Percentiles rank a stretch among this genome's conserved stretches.
These are phyloP conservation scores for Strigamia maritima DNA, from an alignment of 2,888 invertebrate species.

Conservation along the genomic window DNA sequence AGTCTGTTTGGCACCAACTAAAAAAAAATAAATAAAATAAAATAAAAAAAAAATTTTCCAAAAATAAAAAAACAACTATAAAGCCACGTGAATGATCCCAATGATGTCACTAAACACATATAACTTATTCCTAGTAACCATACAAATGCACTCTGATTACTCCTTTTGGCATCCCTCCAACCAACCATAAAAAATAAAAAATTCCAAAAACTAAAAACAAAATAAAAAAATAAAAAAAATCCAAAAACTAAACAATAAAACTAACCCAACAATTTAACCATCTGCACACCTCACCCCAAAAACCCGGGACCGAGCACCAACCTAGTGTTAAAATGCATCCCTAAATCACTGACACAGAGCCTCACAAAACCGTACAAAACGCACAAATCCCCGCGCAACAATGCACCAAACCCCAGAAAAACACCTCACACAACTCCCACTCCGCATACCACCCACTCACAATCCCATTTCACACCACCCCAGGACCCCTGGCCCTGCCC, in stretches of 20 bases:
- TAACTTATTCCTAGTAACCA: not conserved
- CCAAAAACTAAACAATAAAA: too few relatives aligned
- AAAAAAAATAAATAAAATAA: not conserved
- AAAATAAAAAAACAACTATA: not conserved
- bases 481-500: not conserved
- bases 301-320: not conserved
- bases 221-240: not conserved
- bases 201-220: too few relatives aligned
- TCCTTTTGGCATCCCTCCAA: not conserved
- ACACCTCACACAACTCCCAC: too few relatives aligned
- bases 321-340: not conserved
- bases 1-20: not conserved
- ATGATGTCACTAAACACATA: not conserved
- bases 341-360: not conserved
- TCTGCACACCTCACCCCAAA: not conserved
- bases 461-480: not conserved
- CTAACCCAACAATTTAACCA: not conserved
- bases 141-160: conserved; percentile 12
- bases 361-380: not conserved
- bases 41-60: not conserved
- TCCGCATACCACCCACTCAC: not conserved
- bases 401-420: not conserved
- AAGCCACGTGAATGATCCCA: conserved; percentile 2
- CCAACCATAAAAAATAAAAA: too few relatives aligned
- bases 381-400: not conserved